Evolutionary conservation across 2,113 vertebrate species (phyloP), one percentile per base, ranked within the genome.

Genomic region (Nannobrachium achirus): DNA sequence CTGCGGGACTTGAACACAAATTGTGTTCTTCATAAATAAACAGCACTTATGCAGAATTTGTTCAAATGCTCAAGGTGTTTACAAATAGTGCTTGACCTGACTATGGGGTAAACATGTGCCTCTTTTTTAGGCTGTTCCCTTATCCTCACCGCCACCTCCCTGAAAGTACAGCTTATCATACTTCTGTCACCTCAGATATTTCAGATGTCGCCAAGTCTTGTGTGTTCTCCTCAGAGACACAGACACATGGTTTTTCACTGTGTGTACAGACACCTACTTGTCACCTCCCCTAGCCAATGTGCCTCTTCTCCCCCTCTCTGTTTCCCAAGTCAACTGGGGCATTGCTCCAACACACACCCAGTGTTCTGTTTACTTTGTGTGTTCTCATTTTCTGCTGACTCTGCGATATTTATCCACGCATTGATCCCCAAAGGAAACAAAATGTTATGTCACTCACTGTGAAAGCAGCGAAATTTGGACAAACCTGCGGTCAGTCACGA

Each of bases 111-210:
- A 57, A 80, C 74, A 59, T 13, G 42, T 11, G n/a, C 41, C 38
- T 48, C 38, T 48, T 15, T 0, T 48, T 15, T 0, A 16, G 25
- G 60, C 56, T n/a, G 20, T 44, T 16, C 44, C 56, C 72, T 82
- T 83, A 79, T 79, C 80, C 70, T 48, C 18, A 6, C 39, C 61
- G 14, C 68, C 82, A 78, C 64, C 56, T 42, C 68, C 56, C 42
- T n/a, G 33, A 15, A 50, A 60, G 16, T 11, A 50, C 13, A 15
- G 15, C 60, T 87, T 90, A 84, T 89, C 85, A 56, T 19, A 7
- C 61, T 69, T 49, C 71, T 85, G 78, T 86, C 80, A 85, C 63
- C 8, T 41, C 42, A 11, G 64, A 78, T 78, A 38, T 79, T 79
- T 60, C 68, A 66, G 61, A 56, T 45, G 20, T 19, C 39, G 59